A percentile compares a stretch with the other conserved stretches of the same genome.
These are phyloP conservation scores for Steatornis caripensis DNA, from an alignment of 2,113 vertebrate genomes.

Conservation along the genomic window DNA sequence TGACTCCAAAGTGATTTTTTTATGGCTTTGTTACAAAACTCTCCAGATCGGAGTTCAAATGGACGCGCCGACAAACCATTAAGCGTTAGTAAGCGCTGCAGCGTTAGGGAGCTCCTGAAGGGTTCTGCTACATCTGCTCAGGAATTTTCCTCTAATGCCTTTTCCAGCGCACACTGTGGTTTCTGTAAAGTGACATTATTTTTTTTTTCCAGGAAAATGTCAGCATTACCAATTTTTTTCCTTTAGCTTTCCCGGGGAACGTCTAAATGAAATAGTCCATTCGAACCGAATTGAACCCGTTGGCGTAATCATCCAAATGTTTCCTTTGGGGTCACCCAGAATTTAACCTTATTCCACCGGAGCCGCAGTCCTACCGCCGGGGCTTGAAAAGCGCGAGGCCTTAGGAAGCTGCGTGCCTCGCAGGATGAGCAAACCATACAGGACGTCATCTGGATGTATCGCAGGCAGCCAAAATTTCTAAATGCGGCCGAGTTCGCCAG, in stretches of 20 bases:
- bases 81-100: background rate
- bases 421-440: rapidly evolving
- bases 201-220: background rate
- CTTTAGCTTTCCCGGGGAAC: background rate
- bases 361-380: background rate
- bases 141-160: background rate
- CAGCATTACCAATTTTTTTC: background rate
- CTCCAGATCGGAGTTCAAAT: background rate
- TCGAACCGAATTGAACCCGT: background rate
- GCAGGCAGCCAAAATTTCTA: background rate
- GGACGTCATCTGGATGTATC: rapidly evolving
- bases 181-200: background rate
- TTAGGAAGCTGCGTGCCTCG: background rate
- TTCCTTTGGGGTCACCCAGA: background rate
- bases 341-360: background rate
- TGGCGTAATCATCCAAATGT: background rate
- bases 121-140: background rate
- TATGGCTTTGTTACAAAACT: background rate
- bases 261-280: background rate
- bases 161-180: background rate
- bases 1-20: background rate
- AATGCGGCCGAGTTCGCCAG: background rate
- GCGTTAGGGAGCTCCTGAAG: background rate
- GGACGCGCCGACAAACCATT: background rate
- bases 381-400: rapidly evolving